These are phyloP conservation scores for Pygmarrhopalites habei DNA, from an alignment of 1,140 invertebrate species.

Conservation along the genomic window DNA sequence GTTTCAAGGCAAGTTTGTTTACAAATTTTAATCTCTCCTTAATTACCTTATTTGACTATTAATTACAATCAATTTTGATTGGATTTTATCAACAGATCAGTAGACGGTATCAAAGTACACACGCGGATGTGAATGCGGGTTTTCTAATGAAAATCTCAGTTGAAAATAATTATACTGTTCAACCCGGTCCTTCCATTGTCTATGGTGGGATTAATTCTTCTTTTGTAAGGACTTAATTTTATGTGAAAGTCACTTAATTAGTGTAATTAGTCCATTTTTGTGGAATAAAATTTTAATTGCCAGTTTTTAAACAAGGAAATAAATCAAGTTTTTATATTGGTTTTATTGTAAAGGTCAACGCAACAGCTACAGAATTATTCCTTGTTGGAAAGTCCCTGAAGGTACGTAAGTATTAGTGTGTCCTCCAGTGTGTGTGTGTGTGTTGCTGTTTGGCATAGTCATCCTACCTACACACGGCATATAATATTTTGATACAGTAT, in stretches of 20 bases:
- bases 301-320: too few species aligned
- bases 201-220: conserved; percentile 61
- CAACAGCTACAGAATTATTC: conserved; percentile 35
- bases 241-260: too few species aligned
- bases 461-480: too few species aligned
- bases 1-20: conserved; percentile 29
- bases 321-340: too few species aligned
- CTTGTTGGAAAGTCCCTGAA: conserved; percentile 44
- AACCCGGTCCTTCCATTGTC: conserved; percentile 52
- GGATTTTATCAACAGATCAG: conserved; percentile 53
- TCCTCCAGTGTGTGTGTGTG: too few species aligned
- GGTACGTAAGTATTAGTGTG: too few species aligned
- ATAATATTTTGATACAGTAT: too few species aligned
- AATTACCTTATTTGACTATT: not conserved
- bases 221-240: conserved; percentile 52
- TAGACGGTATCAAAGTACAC: conserved; percentile 68
- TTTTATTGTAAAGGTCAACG: conserved; percentile 39
- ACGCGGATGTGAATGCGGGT: conserved; percentile 72
- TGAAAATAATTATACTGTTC: conserved; percentile 40
- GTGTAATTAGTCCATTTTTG: too few species aligned
- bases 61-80: not conserved
- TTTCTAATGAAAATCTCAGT: conserved; percentile 59
- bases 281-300: too few species aligned
- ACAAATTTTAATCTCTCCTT: not conserved
- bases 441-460: too few species aligned